A percentile compares a stretch with the other conserved stretches of the same genome.
Conservation (phyloP, 1,140 invertebrate genomes). For the Zaprionus camerounensis region DNA sequence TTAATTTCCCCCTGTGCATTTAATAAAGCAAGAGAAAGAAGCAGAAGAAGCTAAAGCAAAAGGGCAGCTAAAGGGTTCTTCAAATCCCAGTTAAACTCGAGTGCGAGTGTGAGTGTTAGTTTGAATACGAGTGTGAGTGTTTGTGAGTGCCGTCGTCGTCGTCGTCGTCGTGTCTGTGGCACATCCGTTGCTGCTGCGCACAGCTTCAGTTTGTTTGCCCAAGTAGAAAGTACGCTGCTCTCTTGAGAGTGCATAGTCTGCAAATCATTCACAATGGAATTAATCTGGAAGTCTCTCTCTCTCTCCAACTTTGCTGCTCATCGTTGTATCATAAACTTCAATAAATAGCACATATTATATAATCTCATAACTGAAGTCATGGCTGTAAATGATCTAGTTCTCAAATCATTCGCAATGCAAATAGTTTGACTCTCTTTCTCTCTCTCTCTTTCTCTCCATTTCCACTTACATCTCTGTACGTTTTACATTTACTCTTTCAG, state of each 20-base stretch:
- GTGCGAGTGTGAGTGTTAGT: background rate
- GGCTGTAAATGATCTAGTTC: background rate
- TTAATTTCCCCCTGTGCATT: constrained; percentile 62
- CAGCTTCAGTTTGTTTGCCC: constrained; percentile 26
- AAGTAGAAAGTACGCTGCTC: constrained; percentile 38
- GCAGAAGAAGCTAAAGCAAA: background rate
- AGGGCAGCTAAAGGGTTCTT: constrained; percentile 52
- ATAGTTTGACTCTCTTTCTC: background rate
- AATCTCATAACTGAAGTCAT: too few relatives aligned
- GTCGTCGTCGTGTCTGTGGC: constrained; percentile 14
- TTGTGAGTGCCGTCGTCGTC: constrained; percentile 8
- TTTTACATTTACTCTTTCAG: background rate
- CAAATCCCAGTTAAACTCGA: constrained; percentile 14
- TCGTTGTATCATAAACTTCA: background rate
- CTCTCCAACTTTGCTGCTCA: background rate
- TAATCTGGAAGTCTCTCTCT: background rate
- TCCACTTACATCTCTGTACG: too few relatives aligned
- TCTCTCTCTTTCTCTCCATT: background rate
- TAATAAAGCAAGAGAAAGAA: constrained; percentile 16
- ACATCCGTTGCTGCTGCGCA: constrained; percentile 27
- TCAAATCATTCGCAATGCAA: background rate
- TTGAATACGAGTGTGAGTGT: background rate
- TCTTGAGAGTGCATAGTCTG: background rate
- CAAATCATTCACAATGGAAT: background rate
- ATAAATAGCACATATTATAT: too few relatives aligned